phyloP scores from a whole-genome alignment of 2,888 invertebrate genomes.

The Pachymerium ferrugineum region DNA sequence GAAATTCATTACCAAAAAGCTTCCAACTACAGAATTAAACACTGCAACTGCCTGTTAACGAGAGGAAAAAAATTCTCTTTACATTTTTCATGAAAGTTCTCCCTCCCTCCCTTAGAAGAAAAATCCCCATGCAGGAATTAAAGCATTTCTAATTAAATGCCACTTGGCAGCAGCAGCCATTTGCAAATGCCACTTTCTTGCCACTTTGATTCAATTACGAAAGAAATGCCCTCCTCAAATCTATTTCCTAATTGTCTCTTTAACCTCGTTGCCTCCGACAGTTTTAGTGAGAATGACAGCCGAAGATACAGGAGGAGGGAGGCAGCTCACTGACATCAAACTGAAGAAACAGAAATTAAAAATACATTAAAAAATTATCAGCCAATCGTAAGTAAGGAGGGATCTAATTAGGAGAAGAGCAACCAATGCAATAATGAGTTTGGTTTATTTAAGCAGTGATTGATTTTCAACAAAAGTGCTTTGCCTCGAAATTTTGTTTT shows the following conservation, averaged over 20 bases:
- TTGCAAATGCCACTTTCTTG: constrained; percentile 27
- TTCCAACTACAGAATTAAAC: constrained; percentile 57
- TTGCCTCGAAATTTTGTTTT: too few relatives aligned
- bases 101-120: background rate
- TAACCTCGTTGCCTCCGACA: constrained; percentile 55
- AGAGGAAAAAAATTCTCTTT: background rate
- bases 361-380: background rate
- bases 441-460: background rate
- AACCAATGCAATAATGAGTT: background rate
- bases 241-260: constrained; percentile 35
- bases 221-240: constrained; percentile 25
- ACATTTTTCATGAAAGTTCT: constrained; percentile 11
- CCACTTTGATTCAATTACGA: constrained; percentile 21
- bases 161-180: constrained; percentile 19
- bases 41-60: constrained; percentile 51
- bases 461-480: too few relatives aligned
- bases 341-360: constrained; percentile 43
- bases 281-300: constrained; percentile 57
- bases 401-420: background rate
- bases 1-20: constrained; percentile 49
- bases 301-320: constrained; percentile 59
- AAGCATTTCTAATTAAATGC: constrained; percentile 23
- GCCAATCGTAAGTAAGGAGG: background rate
- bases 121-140: constrained; percentile 22
- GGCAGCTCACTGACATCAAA: constrained; percentile 54